Base-by-base conservation (phyloP, 2,888 invertebrate species). In the Arenicola marina region DNA sequence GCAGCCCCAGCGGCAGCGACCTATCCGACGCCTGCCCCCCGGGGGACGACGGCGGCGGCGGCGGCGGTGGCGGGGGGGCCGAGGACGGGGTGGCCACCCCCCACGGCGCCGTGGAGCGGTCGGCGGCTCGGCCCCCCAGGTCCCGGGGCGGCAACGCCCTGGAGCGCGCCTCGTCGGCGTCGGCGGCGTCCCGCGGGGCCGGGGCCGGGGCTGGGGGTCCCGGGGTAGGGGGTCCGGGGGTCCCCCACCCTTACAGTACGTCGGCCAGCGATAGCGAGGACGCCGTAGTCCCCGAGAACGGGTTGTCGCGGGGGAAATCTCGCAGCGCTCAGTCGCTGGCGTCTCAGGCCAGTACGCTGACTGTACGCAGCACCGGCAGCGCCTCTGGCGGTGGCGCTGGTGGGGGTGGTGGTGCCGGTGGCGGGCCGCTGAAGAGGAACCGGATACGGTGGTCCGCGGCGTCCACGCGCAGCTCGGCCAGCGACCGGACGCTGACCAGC, bases 191-290 rank as follows among this genome's bases (percentile, higher is more conserved):
- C 38, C 38, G 38, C 38, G 38, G 15, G 34, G 51, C 26, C 24
- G n/a, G 15, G n/a, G n/a, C n/a, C n/a, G n/a, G n/a, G n/a, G n/a
- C n/a, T n/a, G n/a, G n/a, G n/a, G n/a, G n/a, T n/a, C n/a, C n/a
- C n/a, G n/a, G n/a, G n/a, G n/a, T n/a, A n/a, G n/a, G n/a, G n/a
- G n/a, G n/a, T n/a, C n/a, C n/a, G 45, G 18, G 51, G 45, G 11
- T 44, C 28, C 32, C 45, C 18, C 31, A 24, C 7, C 54, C 28
- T 1, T 61, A 68, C 44, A 68, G 63, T 28, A 61, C 63, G 2
- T 64, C 64, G 1, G 59, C 61, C 21, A 66, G 66, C 33, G 68
- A 68, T 45, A 68, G 68, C 31, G 68, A 68, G 18, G 68, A 64
- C 18, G 56, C 59, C 4, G 7, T 24, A 21, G 48, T 29, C 7